phyloP scores from a whole-genome alignment of 2,888 invertebrate genomes.

The Kryphioiulus occultus region DNA sequence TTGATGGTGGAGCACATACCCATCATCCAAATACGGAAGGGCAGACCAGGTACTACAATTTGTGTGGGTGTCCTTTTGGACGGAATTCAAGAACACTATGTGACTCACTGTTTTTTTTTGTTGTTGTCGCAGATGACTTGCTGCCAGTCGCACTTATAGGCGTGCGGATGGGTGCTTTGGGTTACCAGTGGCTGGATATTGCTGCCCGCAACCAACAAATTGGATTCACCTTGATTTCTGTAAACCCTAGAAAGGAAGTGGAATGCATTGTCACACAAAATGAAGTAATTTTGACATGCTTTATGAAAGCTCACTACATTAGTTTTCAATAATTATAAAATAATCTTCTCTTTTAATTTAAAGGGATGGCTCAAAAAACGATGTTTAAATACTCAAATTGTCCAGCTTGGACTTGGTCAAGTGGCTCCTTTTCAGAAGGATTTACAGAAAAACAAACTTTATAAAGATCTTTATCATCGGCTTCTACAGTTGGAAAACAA shows the following conservation, averaged over 20 bases:
- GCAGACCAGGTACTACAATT: background rate
- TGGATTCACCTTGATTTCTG: constrained; percentile 42
- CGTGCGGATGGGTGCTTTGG: constrained; percentile 33
- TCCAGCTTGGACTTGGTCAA: constrained; percentile 48
- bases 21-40: constrained; percentile 18
- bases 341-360: background rate
- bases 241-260: constrained; percentile 39
- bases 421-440: constrained; percentile 37
- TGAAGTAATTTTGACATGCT: background rate
- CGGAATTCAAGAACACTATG: background rate
- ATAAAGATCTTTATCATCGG: constrained; percentile 24
- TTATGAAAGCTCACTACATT: background rate
- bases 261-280: constrained; percentile 44
- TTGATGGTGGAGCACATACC: constrained; percentile 49
- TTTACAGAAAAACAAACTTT: constrained; percentile 35
- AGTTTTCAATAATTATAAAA: background rate
- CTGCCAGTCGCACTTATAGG: constrained; percentile 39
- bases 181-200: constrained; percentile 48
- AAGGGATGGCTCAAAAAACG: constrained; percentile 47
- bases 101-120: background rate
- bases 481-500: constrained; percentile 39
- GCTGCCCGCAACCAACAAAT: constrained; percentile 20
- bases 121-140: constrained; percentile 13
- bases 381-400: constrained; percentile 47
- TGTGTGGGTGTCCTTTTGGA: background rate